These are phyloP conservation scores for Paralichthys olivaceus DNA, from an alignment of 2,113 vertebrate species.

Conservation along the genomic window DNA sequence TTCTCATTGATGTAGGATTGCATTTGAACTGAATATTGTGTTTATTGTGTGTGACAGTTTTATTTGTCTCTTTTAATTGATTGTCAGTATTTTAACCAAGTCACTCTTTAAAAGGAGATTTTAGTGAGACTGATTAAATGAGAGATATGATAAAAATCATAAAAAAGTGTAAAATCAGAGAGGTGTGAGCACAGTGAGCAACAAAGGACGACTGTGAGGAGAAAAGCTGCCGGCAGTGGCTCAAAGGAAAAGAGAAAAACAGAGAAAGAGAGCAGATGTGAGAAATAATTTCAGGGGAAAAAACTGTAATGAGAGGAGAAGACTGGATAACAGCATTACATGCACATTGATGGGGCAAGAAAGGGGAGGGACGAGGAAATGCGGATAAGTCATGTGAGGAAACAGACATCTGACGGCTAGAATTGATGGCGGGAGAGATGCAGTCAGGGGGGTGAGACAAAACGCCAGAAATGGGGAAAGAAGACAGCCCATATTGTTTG, in stretches of 20 bases:
- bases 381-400: slow-evolving; percentile 37
- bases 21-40: background rate
- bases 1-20: background rate
- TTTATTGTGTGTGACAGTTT: background rate
- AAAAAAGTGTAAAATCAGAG: slow-evolving; percentile 7
- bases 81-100: background rate
- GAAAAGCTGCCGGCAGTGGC: slow-evolving; percentile 13
- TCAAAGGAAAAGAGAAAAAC: slow-evolving; percentile 11
- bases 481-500: slow-evolving; percentile 25
- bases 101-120: background rate
- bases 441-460: slow-evolving; percentile 16
- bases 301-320: slow-evolving; percentile 6
- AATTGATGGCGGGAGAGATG: slow-evolving; percentile 30
- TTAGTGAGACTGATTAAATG: background rate
- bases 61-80: background rate
- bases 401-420: slow-evolving; percentile 37
- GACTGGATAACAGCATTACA: slow-evolving; percentile 19
- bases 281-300: slow-evolving; percentile 8
- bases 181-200: slow-evolving; percentile 1
- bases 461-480: slow-evolving; percentile 29
- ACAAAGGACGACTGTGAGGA: background rate
- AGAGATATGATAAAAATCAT: background rate
- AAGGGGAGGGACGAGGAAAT: slow-evolving; percentile 24
- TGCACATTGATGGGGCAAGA: slow-evolving; percentile 26
- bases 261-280: slow-evolving; percentile 13